Evolutionary conservation across 2,888 invertebrate species (phyloP), one percentile per base, ranked within the genome.

Genomic region (Orchesella flavescens): DNA sequence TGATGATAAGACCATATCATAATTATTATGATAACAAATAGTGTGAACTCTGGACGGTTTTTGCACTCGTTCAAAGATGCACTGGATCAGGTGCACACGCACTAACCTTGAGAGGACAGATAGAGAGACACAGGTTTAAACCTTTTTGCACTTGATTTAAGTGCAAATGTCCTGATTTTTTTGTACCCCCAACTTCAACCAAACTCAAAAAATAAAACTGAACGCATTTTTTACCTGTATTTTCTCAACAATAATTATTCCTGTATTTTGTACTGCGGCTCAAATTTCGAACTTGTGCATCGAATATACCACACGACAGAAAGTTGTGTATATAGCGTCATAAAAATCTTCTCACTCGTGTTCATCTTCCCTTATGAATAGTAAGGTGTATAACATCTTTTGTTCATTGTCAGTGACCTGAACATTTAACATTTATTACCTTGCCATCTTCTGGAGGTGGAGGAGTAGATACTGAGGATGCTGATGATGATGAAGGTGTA

Each of bases 111-210:
- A 23, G 1, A n/a, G 43, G 4, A 12, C 53, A 57, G 19, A 65
- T 34, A 17, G 44, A 34, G 34, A 34, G 34, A 34, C 34, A 34
- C 34, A 34, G 2, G 34, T 34, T 34, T 34, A 34, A 34, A 34
- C 17, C 17, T 53, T 68, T 69, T 49, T 69, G 69, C 69, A 69
- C 69, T 53, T 23, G 43, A 44, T 44, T 43, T 57, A 13, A 53
- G 78, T 78, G 63, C 78, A 78, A 59, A 49, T 71, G 78, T 63
- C 46, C 78, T 71, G 9, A 9, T 43, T 66, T 77, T 57, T 13
- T 19, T n/a, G n/a, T 1, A 65, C 19, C 23, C 0, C 17, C 44
- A 46, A n/a, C n/a, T n/a, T n/a, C n/a, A n/a, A n/a, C n/a, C n/a
- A 76, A 43, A 76, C 65, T 53, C 65, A 76, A 73, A 21, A 12